Percentiles rank a stretch among this genome's conserved stretches.
phyloP scores from a whole-genome alignment of 2,113 vertebrate genomes.

The Syrrhaptes paradoxus region DNA sequence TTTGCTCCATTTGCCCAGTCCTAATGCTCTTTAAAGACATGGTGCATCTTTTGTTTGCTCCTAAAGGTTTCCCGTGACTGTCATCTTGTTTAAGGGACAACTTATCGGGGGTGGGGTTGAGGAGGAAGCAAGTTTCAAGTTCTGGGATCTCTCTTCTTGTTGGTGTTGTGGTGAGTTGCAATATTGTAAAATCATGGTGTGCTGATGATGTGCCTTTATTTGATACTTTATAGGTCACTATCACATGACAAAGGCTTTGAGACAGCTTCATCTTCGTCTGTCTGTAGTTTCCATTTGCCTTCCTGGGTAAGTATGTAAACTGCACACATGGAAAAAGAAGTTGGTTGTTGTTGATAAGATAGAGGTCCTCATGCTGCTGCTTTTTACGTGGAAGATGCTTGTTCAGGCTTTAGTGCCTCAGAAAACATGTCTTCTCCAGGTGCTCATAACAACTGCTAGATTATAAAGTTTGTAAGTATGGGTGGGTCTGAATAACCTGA shows the following conservation, averaged over 20 bases:
- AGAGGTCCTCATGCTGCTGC: background rate
- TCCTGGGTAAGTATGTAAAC: conserved; percentile 89
- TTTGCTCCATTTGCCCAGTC: conserved; percentile 37
- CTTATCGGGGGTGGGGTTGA: background rate
- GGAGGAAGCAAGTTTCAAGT: conserved; percentile 35
- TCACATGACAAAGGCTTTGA: conserved; percentile 91
- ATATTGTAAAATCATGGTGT: conserved; percentile 52
- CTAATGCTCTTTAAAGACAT: conserved; percentile 19
- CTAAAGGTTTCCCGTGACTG: background rate
- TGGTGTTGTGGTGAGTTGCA: background rate
- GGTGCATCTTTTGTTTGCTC: conserved; percentile 26
- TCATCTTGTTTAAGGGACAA: background rate
- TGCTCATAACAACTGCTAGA: background rate
- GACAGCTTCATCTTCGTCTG: conserved; percentile 88
- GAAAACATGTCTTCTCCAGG: background rate
- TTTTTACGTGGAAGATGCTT: conserved; percentile 5
- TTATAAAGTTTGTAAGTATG: background rate
- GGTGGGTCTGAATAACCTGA: background rate
- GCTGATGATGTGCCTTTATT: conserved; percentile 87
- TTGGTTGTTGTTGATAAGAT: background rate
- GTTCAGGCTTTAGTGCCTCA: background rate
- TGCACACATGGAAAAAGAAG: conserved; percentile 50
- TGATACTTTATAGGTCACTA: conserved; percentile 95
- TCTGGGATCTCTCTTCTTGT: conserved; percentile 9
- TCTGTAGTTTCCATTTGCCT: conserved; percentile 88